Percentiles rank a stretch among this genome's conserved stretches.
phyloP scores from a whole-genome alignment of 2,888 invertebrate genomes.

The Steinernema scapterisci region DNA sequence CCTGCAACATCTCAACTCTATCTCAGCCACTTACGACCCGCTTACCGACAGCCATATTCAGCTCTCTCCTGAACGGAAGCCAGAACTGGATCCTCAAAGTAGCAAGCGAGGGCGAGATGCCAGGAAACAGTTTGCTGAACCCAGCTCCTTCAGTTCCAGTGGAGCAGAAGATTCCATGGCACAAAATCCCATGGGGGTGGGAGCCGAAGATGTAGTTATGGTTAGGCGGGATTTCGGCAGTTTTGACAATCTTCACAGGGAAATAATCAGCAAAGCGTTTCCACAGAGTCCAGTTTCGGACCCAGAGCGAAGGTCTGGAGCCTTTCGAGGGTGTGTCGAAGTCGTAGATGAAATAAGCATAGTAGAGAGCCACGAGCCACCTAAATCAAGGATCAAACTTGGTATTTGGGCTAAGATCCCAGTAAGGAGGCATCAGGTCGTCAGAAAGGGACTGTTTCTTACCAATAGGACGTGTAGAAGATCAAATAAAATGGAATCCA shows the following conservation, averaged over 20 bases:
- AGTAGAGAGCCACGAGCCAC: too few relatives aligned
- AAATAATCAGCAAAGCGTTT: slow-evolving; percentile 43
- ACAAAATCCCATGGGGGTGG: slow-evolving; percentile 44
- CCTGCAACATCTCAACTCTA: not conserved
- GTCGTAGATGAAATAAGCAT: too few relatives aligned
- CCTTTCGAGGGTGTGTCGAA: too few relatives aligned
- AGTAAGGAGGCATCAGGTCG: too few relatives aligned
- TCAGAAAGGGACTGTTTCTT: too few relatives aligned
- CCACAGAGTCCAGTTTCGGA: slow-evolving; percentile 20
- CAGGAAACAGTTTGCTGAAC: slow-evolving; percentile 70
- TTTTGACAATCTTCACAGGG: slow-evolving; percentile 44
- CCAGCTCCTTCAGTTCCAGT: slow-evolving; percentile 71
- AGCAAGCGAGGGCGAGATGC: slow-evolving; percentile 60
- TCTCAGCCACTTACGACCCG: slow-evolving; percentile 32
- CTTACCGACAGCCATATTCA: not conserved
- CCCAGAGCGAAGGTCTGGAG: too few relatives aligned
- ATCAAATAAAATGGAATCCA: too few relatives aligned
- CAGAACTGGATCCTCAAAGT: slow-evolving; percentile 26
- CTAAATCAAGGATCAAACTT: too few relatives aligned
- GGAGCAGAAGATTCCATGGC: slow-evolving; percentile 79
- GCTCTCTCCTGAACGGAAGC: slow-evolving; percentile 33
- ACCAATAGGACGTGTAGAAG: too few relatives aligned
- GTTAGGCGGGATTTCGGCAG: slow-evolving; percentile 41
- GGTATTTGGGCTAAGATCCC: too few relatives aligned
- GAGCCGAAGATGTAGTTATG: not conserved